Percentiles rank a stretch among this genome's conserved stretches.
phyloP scores from a whole-genome alignment of 1,140 invertebrate genomes.

The Brachionus plicatilis region DNA sequence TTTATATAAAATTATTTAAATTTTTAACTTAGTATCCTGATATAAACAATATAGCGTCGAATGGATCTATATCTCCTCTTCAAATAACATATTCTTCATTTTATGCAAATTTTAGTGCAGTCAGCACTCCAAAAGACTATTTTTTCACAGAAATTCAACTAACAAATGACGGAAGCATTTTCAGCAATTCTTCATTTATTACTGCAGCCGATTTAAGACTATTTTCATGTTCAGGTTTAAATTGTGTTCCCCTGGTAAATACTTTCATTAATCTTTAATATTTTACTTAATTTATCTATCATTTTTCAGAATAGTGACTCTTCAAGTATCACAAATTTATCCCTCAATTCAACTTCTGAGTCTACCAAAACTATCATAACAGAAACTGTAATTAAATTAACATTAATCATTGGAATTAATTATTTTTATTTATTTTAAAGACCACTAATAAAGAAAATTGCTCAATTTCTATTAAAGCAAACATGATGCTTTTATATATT shows the following conservation, averaged over 20 bases:
- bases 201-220: background rate
- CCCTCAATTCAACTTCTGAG: too few species aligned
- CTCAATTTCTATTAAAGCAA: too few species aligned
- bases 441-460: too few species aligned
- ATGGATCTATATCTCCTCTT: background rate
- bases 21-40: background rate
- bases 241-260: background rate
- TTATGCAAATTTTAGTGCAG: background rate
- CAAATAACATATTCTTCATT: background rate
- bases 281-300: background rate
- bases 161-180: background rate
- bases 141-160: background rate
- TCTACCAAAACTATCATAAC: too few species aligned
- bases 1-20: too few species aligned
- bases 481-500: too few species aligned
- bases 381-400: too few species aligned
- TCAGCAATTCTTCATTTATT: background rate
- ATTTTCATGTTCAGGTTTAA: background rate
- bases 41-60: background rate
- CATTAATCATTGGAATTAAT: too few species aligned
- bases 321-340: too few species aligned
- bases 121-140: background rate
- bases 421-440: too few species aligned
- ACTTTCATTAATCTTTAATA: background rate
- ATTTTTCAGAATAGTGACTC: too few species aligned